Percentiles rank a stretch among this genome's conserved stretches.
phyloP scores from a whole-genome alignment of 2,888 invertebrate genomes.

The Agrotis puta region DNA sequence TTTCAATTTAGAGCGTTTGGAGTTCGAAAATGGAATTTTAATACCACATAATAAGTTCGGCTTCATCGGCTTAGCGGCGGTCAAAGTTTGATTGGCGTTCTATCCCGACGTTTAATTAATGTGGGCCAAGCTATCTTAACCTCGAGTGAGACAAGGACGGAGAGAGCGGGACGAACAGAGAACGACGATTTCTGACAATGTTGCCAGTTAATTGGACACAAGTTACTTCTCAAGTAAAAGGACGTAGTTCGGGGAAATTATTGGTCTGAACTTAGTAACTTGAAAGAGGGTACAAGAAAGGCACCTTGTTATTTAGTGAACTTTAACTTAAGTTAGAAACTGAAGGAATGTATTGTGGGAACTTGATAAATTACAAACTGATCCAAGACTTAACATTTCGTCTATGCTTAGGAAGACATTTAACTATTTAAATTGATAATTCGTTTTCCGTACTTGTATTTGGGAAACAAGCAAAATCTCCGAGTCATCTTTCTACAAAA shows the following conservation, averaged over 20 bases:
- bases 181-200: slow-evolving; percentile 77
- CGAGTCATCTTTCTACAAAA: slow-evolving; percentile 23
- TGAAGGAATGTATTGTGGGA: slow-evolving; percentile 66
- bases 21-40: slow-evolving; percentile 88
- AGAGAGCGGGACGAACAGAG: slow-evolving; percentile 72
- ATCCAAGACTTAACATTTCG: slow-evolving; percentile 27
- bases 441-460: slow-evolving; percentile 17
- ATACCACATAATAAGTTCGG: slow-evolving; percentile 89
- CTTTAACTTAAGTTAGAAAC: slow-evolving; percentile 67
- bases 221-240: slow-evolving; percentile 81
- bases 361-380: slow-evolving; percentile 56
- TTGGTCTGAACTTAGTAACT: slow-evolving; percentile 77
- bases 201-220: slow-evolving; percentile 85
- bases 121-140: slow-evolving; percentile 82
- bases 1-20: slow-evolving; percentile 83
- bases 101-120: slow-evolving; percentile 89
- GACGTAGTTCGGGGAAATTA: slow-evolving; percentile 80
- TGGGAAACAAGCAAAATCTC: slow-evolving; percentile 6
- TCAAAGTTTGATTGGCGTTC: slow-evolving; percentile 90
- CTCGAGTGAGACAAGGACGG: slow-evolving; percentile 77
- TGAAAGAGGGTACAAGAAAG: slow-evolving; percentile 71
- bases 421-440: not conserved
- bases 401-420: not conserved
- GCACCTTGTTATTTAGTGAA: slow-evolving; percentile 73
- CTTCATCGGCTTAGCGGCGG: slow-evolving; percentile 88